Conservation (phyloP, 2,888 invertebrate genomes). For the Cremastobaeus sp. region DNA sequence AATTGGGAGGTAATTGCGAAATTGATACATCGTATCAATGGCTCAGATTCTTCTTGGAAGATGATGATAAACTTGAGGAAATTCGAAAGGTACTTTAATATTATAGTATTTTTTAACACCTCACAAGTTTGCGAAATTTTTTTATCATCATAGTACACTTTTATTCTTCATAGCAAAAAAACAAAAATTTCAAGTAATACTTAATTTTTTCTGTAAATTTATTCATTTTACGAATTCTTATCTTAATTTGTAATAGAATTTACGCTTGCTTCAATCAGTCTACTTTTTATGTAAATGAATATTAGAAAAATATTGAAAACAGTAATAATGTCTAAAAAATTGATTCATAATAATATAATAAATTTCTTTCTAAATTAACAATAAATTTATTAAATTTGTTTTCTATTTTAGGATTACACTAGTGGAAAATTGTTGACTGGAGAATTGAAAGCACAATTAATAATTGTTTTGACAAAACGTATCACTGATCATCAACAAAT, state of each 20-base stretch:
- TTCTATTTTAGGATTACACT: conserved; percentile 83
- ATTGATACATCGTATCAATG: conserved; percentile 98
- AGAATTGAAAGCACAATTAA: conserved; percentile 94
- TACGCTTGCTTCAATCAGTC: too few relatives aligned
- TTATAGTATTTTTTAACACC: neutral
- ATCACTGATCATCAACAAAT: conserved; percentile 90
- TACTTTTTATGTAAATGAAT: too few relatives aligned
- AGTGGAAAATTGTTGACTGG: conserved; percentile 95
- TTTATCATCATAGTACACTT: neutral
- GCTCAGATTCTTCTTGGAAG: conserved; percentile 95
- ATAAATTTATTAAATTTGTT: neutral
- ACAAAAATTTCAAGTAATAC: too few relatives aligned
- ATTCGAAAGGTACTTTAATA: conserved; percentile 81
- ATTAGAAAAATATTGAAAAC: too few relatives aligned
- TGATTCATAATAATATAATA: neutral
- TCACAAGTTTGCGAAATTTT: neutral
- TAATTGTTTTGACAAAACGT: conserved; percentile 88
- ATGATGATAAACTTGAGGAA: conserved; percentile 90
- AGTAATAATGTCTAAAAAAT: neutral
- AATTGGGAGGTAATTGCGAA: conserved; percentile 95
- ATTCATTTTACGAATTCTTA: too few relatives aligned
- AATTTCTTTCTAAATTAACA: neutral
- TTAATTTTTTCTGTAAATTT: too few relatives aligned
- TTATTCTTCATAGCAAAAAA: neutral
- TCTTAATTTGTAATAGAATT: too few relatives aligned